Percentiles rank a stretch among this genome's conserved stretches.
These are phyloP conservation scores for Synanceia verrucosa DNA, from an alignment of 2,797 vertebrate species.

Conservation along the genomic window DNA sequence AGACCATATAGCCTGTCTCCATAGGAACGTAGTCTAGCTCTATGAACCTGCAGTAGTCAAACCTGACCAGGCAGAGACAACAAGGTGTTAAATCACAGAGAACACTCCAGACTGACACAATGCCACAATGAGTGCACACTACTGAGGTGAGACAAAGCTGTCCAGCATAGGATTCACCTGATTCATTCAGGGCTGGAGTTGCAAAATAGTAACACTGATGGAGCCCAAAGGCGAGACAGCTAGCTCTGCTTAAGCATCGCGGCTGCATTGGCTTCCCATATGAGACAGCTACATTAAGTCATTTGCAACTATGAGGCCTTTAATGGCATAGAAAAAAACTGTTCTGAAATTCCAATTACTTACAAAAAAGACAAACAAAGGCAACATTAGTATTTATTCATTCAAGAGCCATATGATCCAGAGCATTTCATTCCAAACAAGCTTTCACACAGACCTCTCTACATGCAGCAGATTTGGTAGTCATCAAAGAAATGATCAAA, in stretches of 20 bases:
- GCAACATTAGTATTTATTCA: not conserved
- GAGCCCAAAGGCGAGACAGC: slow-evolving; percentile 19
- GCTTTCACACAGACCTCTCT: not conserved
- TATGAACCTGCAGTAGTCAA: slow-evolving; percentile 89
- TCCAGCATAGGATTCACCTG: not conserved
- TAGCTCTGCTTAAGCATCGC: slow-evolving; percentile 39
- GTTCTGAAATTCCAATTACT: not conserved
- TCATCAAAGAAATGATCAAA: not conserved
- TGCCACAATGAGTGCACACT: slow-evolving; percentile 13
- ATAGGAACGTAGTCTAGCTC: slow-evolving; percentile 88
- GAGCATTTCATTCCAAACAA: not conserved
- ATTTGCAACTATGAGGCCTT: slow-evolving; percentile 7
- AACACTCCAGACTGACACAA: slow-evolving; percentile 2
- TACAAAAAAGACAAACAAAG: not conserved
- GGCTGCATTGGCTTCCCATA: too few species aligned
- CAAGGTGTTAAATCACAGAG: slow-evolving; percentile 66
- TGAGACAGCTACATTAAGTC: slow-evolving; percentile 14
- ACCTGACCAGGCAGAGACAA: slow-evolving; percentile 81
- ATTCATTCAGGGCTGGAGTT: slow-evolving; percentile 15
- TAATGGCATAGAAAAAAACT: not conserved
- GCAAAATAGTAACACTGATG: slow-evolving; percentile 32
- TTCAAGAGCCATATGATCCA: not conserved
- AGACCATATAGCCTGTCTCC: slow-evolving; percentile 86
- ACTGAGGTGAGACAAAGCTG: slow-evolving; percentile 13
- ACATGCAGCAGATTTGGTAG: not conserved